Percentiles rank a stretch among this genome's conserved stretches.
Evolutionary conservation across 2,888 invertebrate species (phyloP).

Genomic region (Andricus quercusramuli): DNA sequence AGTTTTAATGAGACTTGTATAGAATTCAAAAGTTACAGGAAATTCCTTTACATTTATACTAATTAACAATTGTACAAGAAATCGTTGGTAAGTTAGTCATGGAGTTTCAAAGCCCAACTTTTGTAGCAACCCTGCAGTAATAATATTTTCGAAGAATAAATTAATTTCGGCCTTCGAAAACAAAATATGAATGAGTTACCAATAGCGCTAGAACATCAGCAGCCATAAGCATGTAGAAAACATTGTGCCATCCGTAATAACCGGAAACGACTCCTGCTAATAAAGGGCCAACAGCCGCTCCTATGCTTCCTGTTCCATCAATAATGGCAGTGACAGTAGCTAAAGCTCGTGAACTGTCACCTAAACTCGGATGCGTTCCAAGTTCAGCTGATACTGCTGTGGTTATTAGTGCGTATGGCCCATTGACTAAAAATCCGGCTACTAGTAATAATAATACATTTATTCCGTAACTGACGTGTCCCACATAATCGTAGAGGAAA

Average conservation of each 20-base stretch:
- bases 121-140: not conserved
- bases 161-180: not conserved
- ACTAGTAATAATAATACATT: slow-evolving; percentile 86
- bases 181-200: slow-evolving; percentile 74
- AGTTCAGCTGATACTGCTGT: slow-evolving; percentile 97
- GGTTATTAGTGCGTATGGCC: slow-evolving; percentile 97
- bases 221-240: slow-evolving; percentile 93
- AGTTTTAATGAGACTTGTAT: too few relatives aligned
- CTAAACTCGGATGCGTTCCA: slow-evolving; percentile 91
- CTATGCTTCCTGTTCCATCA: slow-evolving; percentile 96
- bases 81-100: too few relatives aligned
- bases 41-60: too few relatives aligned
- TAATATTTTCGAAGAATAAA: slow-evolving; percentile 23
- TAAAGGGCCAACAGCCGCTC: slow-evolving; percentile 95
- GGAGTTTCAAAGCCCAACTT: too few relatives aligned
- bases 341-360: slow-evolving; percentile 92
- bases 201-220: slow-evolving; percentile 90
- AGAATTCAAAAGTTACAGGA: too few relatives aligned
- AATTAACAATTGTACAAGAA: too few relatives aligned
- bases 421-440: slow-evolving; percentile 93
- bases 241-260: slow-evolving; percentile 87
- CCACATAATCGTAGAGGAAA: slow-evolving; percentile 88
- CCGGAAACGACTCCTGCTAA: slow-evolving; percentile 90
- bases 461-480: slow-evolving; percentile 81
- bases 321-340: slow-evolving; percentile 99